Evolutionary conservation across 2,797 vertebrate genomes (phyloP), one percentile per base, ranked within the genome.

Genomic region (Enteromius afrohamiltoni): DNA sequence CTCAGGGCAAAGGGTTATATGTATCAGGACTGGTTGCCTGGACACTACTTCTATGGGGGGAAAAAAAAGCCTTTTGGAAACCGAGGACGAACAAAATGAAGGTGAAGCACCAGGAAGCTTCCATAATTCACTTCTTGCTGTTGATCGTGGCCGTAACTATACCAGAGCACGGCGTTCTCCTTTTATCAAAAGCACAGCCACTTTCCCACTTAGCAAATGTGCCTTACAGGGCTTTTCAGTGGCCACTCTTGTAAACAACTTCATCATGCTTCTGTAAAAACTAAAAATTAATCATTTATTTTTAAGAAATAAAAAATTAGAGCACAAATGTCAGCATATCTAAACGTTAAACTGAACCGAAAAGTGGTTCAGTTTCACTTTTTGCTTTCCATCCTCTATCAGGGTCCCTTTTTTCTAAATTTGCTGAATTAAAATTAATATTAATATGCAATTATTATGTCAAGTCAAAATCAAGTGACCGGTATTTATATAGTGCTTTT

Each of bases 51-150:
- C 0, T 37, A 58, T n/a, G 17, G 7, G 40, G 40, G 9, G 42
- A 0, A 11, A 45, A 45, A 47, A 53, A 13, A 17, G 8, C 37
- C 62, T 64, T 76, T 77, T 21, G 14, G 49, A 69, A 26, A 69
- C 34, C 42, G 65, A 69, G 19, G 16, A 68, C 9, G 16, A 42
- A 55, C 21, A 40, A 69, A 80, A 80, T 70, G n/a, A 80, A 80
- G 37, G 67, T 60, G 14, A 51, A 80, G 11, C 51, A 29, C 23
- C 67, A 45, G 65, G 79, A 42, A 80, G 23, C 67, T 58, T 60
- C 37, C 26, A 74, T 82, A 64, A 74, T 74, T 82, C 80, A 73
- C 69, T 31, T 82, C 80, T 69, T 40, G 55, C 69, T 74, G 68
- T 21, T 82, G 42, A 82, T 51, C 45, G 69, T 74, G 80, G 26